Base-by-base conservation (phyloP, 2,113 vertebrate species). In the Orthonyx spaldingii region DNA sequence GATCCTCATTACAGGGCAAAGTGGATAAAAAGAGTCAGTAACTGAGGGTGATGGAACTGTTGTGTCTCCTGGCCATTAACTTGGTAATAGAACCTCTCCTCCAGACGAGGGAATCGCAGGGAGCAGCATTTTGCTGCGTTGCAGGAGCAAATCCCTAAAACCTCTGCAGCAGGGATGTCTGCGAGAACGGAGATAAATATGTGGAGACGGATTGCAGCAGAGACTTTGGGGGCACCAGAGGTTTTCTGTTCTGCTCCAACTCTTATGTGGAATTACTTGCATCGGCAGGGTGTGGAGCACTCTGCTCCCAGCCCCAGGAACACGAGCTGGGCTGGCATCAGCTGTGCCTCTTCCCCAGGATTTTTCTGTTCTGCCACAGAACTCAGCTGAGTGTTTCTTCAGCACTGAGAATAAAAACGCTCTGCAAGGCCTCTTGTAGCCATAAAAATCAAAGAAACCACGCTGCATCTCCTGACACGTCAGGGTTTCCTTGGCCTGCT, bases 1-100 rank as follows among this genome's bases (percentile, higher is more conserved):
- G 94, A 89, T 95, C 59, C 91, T 95, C 94, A 87, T 97, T 97
- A 96, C 91, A 77, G 94, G 89, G 81, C 61, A 9, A 94, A 97
- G 96, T 96, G 94, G 95, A 90, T 97, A 95, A 97, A 96, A 94
- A 95, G 93, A 97, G 77, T 90, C 88, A 68, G 94, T 95, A 89
- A 82, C 72, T 70, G 91, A 90, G 89, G 93, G 90, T 94, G 94
- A 97, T 96, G 96, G 90, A 96, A 60, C 65, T 87, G 93, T 91
- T 89, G 94, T 95, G 88, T 92, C 90, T 91, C 13, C 90, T 95
- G 95, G 44, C 94, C 94, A 84, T 97, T 96, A 97, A 90, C 56
- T 94, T 53, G 1, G 97, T 87, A 96, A 97, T 87, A 87, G 94
- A 46, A 55, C 77, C 64, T 96, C 90, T 65, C 89, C 82, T 50